Percentiles rank a stretch among this genome's conserved stretches.
These are phyloP conservation scores for Caenorhabditis angaria DNA, from an alignment of 2,888 invertebrate species.

Conservation along the genomic window DNA sequence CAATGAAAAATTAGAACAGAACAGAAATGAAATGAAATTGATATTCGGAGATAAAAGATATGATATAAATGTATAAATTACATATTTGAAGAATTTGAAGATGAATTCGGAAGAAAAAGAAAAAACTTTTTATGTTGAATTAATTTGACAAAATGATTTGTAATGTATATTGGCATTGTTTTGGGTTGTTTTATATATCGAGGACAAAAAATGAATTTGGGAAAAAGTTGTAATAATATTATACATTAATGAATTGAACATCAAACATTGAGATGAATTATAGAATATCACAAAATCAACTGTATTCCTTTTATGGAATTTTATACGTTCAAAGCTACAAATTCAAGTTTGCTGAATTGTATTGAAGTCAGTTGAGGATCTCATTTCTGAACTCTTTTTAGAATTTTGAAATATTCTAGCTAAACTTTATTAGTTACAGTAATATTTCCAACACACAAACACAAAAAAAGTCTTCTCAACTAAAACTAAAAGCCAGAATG, in stretches of 20 bases:
- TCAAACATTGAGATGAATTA: constrained; percentile 1
- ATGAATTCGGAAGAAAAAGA: background rate
- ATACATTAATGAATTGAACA: background rate
- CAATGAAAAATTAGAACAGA: background rate
- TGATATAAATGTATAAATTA: background rate
- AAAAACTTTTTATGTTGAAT: constrained; percentile 3
- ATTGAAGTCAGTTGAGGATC: no score
- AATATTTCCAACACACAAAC: no score
- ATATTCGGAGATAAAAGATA: constrained; percentile 6
- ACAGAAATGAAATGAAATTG: no score
- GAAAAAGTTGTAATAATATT: background rate
- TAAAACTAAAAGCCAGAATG: no score
- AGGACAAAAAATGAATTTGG: background rate
- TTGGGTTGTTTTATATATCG: background rate
- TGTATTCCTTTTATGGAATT: no score
- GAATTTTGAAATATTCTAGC: no score
- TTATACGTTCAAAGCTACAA: no score
- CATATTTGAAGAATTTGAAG: background rate
- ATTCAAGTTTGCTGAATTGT: no score
- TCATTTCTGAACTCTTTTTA: no score
- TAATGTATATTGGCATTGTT: constrained; percentile 1
- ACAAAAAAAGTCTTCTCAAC: no score
- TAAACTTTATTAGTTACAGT: no score
- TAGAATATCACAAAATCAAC: background rate
- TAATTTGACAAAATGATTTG: background rate